Conservation (phyloP, 23 tunicate genomes). For the Pegea sp. region DNA sequence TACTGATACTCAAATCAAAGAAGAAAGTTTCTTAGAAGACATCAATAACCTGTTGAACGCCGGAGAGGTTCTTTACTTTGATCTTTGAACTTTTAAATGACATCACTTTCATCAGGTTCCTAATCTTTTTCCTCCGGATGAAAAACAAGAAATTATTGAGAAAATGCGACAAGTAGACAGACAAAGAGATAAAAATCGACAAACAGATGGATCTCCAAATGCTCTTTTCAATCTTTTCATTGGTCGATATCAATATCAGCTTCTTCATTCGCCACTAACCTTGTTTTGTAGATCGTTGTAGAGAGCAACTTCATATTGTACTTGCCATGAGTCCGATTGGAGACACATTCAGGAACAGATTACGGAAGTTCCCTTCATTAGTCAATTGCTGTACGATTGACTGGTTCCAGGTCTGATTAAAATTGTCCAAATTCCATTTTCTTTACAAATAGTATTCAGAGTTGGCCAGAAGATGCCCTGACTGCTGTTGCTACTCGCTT, state of each 20-base stretch:
- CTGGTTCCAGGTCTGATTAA: constrained; percentile 79
- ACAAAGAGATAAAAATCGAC: constrained; percentile 80
- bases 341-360: constrained; percentile 72
- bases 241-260: constrained; percentile 8
- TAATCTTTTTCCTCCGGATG: constrained; percentile 70
- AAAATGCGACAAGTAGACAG: constrained; percentile 94
- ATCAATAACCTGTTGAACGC: constrained; percentile 84
- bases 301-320: constrained; percentile 89
- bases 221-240: constrained; percentile 76
- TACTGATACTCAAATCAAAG: constrained; percentile 95
- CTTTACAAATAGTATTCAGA: constrained; percentile 9
- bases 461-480: constrained; percentile 97
- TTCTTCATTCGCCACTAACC: background rate
- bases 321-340: constrained; percentile 94
- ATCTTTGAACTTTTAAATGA: background rate
- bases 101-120: constrained; percentile 37
- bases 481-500: constrained; percentile 81
- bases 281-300: constrained; percentile 47
- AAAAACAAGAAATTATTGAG: constrained; percentile 86
- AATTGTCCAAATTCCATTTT: background rate
- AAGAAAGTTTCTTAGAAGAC: constrained; percentile 92
- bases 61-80: constrained; percentile 34
- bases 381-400: constrained; percentile 97
- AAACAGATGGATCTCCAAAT: constrained; percentile 89
- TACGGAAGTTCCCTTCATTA: constrained; percentile 83